Conservation (phyloP, 2,888 invertebrate species). For the Anaspis maculata region DNA sequence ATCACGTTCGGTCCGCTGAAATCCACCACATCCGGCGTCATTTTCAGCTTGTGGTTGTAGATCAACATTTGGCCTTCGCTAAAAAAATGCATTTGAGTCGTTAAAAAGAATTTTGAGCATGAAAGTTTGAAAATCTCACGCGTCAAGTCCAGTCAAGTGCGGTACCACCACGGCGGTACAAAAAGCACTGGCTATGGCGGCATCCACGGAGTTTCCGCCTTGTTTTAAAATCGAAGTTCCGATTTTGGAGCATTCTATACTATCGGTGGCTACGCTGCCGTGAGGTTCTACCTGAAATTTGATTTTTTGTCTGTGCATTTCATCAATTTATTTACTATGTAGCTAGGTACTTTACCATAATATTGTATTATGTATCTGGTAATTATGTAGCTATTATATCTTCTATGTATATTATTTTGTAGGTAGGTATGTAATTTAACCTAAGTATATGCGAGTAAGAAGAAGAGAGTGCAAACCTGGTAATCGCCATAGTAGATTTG, state of each 20-base stretch:
- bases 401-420: no score
- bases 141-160: slow-evolving; percentile 67
- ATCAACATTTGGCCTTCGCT: slow-evolving; percentile 68
- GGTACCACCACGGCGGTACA: slow-evolving; percentile 68
- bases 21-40: slow-evolving; percentile 49
- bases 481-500: slow-evolving; percentile 67
- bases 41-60: slow-evolving; percentile 57
- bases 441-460: no score
- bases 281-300: slow-evolving; percentile 60
- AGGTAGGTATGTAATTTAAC: no score
- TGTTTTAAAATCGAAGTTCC: slow-evolving; percentile 59
- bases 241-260: slow-evolving; percentile 60
- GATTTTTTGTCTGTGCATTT: no score
- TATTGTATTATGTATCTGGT: no score
- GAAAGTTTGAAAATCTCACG: slow-evolving; percentile 50
- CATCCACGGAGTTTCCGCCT: slow-evolving; percentile 71
- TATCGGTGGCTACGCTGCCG: slow-evolving; percentile 67
- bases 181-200: slow-evolving; percentile 62
- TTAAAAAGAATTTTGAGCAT: no score
- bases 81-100: no score
- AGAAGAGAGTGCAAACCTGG: no score
- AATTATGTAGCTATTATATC: no score
- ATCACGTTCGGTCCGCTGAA: slow-evolving; percentile 43
- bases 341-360: no score
- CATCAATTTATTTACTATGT: no score